Base-by-base conservation (phyloP, 2,113 vertebrate genomes). In the Coptodon rendalli region DNA sequence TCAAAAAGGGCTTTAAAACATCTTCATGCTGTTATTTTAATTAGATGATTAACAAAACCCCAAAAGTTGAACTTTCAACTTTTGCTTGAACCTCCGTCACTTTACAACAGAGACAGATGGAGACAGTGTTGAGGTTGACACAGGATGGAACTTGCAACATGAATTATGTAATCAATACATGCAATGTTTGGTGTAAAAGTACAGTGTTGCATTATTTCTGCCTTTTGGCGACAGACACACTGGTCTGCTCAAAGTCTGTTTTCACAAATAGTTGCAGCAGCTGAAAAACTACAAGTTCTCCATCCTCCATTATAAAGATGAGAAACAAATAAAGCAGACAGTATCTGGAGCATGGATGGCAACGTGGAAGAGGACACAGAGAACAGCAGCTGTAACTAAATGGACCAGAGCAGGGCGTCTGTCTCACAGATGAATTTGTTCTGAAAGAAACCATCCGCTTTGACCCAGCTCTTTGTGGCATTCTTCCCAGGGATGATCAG, bases 401-500 rank as follows among this genome's bases (percentile, higher is more conserved):
- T 3, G 5, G 29, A 48, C 27, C 17, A 2, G 3, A 8, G 31
- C 34, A 92, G 61, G 12, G 2, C 16, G 4, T 81, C 82, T 1
- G 0, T 22, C 79, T 92, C 92, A 84, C 92, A 95, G 89, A 94
- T 85, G n/a, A 92, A 93, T 50, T 22, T 90, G 87, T 92, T 94
- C 2, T 0, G 0, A 86, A 92, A 91, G 0, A 0, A 0, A 3
- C 2, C 1, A 0, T 1, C 0, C 3, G 5, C 31, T 38, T 17
- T 0, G 8, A 1, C 0, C 94, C 94, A 94, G 89, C 12, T 90
- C 11, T 24, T 31, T 52, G 40, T 79, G 2, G 3, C 3, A 1
- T 11, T 11, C 10, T 0, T 7, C 4, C 0, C 0, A 1, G 89
- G 73, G 6, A 88, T 86, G 9, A 85, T 27, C 81, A 90, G n/a